A percentile compares a stretch with the other conserved stretches of the same genome.
Evolutionary conservation across 2,888 invertebrate genomes (phyloP).

Genomic region (Leucophenga maculata): DNA sequence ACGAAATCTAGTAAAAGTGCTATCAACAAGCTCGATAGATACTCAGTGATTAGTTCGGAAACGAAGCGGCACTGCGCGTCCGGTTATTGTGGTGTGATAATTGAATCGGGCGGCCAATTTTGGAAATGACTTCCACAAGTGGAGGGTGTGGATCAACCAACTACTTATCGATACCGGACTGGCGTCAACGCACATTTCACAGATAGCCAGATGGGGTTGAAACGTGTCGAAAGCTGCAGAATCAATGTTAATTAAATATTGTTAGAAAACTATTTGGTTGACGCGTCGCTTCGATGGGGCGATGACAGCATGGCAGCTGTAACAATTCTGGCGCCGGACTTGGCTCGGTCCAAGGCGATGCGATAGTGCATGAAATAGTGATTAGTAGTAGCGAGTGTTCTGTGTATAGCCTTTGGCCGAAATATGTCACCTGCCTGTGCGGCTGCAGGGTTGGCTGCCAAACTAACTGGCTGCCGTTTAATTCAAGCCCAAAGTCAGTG

Average conservation of each 20-base stretch:
- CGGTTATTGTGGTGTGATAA: not conserved
- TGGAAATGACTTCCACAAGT: no score
- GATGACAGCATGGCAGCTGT: conserved; percentile 22
- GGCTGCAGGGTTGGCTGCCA: conserved; percentile 14
- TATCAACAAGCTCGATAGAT: conserved; percentile 20
- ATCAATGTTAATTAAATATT: conserved; percentile 28
- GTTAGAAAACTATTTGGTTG: conserved; percentile 14
- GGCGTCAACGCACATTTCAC: conserved; percentile 45
- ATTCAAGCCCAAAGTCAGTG: conserved; percentile 23
- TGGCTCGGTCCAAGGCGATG: not conserved
- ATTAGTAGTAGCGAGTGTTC: not conserved
- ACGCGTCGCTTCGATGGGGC: not conserved
- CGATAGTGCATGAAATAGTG: no score
- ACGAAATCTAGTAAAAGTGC: conserved; percentile 10
- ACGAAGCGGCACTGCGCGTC: not conserved
- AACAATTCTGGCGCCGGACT: not conserved
- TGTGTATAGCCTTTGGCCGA: conserved; percentile 24
- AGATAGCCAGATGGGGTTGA: conserved; percentile 1
- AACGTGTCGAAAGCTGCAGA: conserved; percentile 17
- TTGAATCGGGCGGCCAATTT: not conserved
- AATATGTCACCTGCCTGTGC: conserved; percentile 51
- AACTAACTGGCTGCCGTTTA: conserved; percentile 14
- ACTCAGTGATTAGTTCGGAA: not conserved
- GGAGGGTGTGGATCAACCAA: not conserved
- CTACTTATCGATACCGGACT: conserved; percentile 39